Evolutionary conservation across 2,888 invertebrate genomes (phyloP), one percentile per base, ranked within the genome.

Genomic region (Oithona nana): DNA sequence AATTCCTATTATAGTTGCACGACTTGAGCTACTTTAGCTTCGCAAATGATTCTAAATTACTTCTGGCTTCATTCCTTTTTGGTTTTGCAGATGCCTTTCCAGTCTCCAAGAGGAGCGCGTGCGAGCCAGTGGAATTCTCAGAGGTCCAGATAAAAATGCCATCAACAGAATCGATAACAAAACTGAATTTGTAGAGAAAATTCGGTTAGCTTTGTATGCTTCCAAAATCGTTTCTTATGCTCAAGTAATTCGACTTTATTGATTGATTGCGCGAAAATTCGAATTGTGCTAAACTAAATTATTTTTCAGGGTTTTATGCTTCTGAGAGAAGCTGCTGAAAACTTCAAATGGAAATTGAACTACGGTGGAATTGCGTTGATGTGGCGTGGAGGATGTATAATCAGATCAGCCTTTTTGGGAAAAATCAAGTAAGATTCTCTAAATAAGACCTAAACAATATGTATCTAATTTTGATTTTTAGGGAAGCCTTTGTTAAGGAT

Each of bases 301-400:
- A 16, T 39, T 39, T 39, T 39, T 39, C 39, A 39, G 39, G 98
- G 90, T 1, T 92, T 92, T 71, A 95, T 95, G 95, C 76, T 95
- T 67, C 77, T 95, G 70, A 78, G 90, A 54, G 90, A 93, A 73
- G 93, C 94, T 16, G 94, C 94, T 16, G 82, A 83, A 71, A 81
- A 87, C 68, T 84, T 90, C 71, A 81, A 83, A 4, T 98, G 98
- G 98, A 84, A 88, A 66, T 77, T 98, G 65, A 97, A 98, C 76
- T 93, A 94, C 71, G 98, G 97, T 58, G 89, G 89, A 63, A 94
- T 98, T 66, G 97, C 98, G 1, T 77, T 98, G 52, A 98, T 98
- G 97, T 98, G 98, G 98, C 82, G 97, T 66, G 95, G 95, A 20
- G 97, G 97, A n/a, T 97, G 95, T 73, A 97, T 97, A 70, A 97